phyloP scores from a whole-genome alignment of 23 tunicate genomes.

The Ascidia mentula region DNA sequence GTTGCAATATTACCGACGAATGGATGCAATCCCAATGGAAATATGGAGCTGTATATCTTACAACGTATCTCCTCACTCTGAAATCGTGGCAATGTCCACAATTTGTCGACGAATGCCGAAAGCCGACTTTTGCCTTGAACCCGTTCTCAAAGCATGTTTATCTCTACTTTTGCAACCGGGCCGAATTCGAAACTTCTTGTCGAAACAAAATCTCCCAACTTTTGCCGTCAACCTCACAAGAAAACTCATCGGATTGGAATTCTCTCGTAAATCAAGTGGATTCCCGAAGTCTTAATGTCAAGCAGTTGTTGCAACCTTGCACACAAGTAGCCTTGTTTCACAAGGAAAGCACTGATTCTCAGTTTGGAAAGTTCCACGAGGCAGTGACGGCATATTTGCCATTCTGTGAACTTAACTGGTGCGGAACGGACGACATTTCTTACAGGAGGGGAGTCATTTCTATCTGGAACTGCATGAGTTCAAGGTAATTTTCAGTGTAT shows the following conservation, averaged over 20 bases:
- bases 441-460: not conserved
- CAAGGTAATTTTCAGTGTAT: not conserved
- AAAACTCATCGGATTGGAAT: not conserved
- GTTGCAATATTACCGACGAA: not conserved
- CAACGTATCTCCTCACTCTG: not conserved
- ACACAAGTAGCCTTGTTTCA: conserved; percentile 31
- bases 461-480: conserved; percentile 30
- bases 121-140: not conserved
- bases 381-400: conserved; percentile 16
- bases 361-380: conserved; percentile 27
- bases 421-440: conserved; percentile 29
- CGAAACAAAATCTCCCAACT: not conserved
- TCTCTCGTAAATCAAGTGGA: not conserved
- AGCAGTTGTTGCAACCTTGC: conserved; percentile 25
- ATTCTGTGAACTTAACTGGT: conserved; percentile 33
- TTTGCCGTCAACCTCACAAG: not conserved
- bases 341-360: not conserved
- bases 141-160: not conserved
- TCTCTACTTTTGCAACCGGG: conserved; percentile 11
- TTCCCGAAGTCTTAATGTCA: conserved; percentile 2
- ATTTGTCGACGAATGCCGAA: not conserved
- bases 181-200: not conserved
- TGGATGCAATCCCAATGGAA: not conserved
- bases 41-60: not conserved
- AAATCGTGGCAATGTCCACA: conserved; percentile 19